A percentile compares a stretch with the other conserved stretches of the same genome.
phyloP scores from a whole-genome alignment of 2,113 vertebrate genomes.

The Hyperopisus bebe region DNA sequence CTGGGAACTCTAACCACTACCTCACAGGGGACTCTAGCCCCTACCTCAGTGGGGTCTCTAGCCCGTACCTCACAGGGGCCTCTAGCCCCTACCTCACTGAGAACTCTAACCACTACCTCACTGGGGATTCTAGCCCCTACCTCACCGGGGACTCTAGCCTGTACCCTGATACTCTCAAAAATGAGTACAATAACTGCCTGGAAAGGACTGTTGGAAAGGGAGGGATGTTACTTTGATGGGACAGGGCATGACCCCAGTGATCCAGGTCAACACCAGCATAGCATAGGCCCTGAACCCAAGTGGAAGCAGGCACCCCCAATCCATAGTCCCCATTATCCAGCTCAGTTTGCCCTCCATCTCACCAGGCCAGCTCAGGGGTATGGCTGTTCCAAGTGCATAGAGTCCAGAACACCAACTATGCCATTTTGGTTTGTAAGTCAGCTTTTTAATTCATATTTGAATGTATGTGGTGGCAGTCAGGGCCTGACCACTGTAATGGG shows the following conservation, averaged over 20 bases:
- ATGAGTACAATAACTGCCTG: too few species aligned
- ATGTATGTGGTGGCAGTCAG: conserved; percentile 36
- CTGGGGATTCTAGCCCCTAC: too few species aligned
- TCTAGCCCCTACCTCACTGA: too few species aligned
- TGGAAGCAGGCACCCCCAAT: background rate
- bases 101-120: too few species aligned
- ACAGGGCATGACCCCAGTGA: background rate
- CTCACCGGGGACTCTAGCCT: too few species aligned
- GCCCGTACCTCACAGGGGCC: too few species aligned
- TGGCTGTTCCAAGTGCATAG: background rate
- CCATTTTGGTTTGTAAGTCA: conserved; percentile 46
- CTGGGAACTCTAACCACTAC: too few species aligned
- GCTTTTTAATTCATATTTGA: conserved; percentile 47
- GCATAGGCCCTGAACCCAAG: background rate
- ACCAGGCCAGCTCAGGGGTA: background rate
- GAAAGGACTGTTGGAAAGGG: background rate
- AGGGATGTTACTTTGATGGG: background rate
- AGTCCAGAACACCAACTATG: too few species aligned
- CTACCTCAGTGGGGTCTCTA: too few species aligned
- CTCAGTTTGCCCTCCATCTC: background rate
- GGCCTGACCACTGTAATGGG: conserved; percentile 41
- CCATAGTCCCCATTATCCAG: background rate
- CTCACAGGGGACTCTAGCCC: too few species aligned
- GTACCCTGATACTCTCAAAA: too few species aligned
- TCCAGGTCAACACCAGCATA: background rate